Evolutionary conservation across 2,797 vertebrate genomes (phyloP), one percentile per base, ranked within the genome.

Genomic region (Ptychadena robeensis): DNA sequence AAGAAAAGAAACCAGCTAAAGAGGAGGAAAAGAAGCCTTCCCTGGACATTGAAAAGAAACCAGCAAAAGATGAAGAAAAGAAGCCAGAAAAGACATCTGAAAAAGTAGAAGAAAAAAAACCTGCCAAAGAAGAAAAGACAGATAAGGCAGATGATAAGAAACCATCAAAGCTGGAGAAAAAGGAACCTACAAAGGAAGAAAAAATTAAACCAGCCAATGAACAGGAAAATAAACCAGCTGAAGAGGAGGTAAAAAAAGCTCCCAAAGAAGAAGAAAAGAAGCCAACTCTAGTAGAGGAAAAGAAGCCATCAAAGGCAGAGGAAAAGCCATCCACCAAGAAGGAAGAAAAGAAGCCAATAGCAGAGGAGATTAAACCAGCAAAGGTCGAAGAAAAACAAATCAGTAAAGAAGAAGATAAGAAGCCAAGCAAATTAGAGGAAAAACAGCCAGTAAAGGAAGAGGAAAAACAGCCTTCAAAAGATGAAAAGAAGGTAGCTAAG

Each of bases 291-390:
- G 89, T 88, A 0, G 91, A 89, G 0, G 87, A 72, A 28, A 57
- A 93, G 0, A 87, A 3, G 79, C 89, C 0, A 22, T 14, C 32
- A 4, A 78, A 83, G 30, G 89, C 87, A 0, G 91, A 88, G 0
- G 88, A 57, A 44, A 68, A 93, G 0, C 87, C 87, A 57, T 90
- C 89, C 0, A 87, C 85, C 28, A 86, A 82, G 11, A 82, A 79
- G 32, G 85, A 86, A 61, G 82, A 87, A 0, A 81, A 80, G 0
- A 59, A 10, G 5, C 87, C 86, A 28, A 85, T 89, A 3, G 86
- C 91, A 32, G 89, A 87, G 59, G 83, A 93, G 85, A 37, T 37
- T 9, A 76, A 64, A 76, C 91, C 93, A 87, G 91, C 90, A 28
- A 91, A 93, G 0, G 87, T 86, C 40, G 90, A 86, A 2, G 69